Percentiles rank a stretch among this genome's conserved stretches.
Evolutionary conservation across 1,140 invertebrate species (phyloP).

Genomic region (Liolophura sinensis): DNA sequence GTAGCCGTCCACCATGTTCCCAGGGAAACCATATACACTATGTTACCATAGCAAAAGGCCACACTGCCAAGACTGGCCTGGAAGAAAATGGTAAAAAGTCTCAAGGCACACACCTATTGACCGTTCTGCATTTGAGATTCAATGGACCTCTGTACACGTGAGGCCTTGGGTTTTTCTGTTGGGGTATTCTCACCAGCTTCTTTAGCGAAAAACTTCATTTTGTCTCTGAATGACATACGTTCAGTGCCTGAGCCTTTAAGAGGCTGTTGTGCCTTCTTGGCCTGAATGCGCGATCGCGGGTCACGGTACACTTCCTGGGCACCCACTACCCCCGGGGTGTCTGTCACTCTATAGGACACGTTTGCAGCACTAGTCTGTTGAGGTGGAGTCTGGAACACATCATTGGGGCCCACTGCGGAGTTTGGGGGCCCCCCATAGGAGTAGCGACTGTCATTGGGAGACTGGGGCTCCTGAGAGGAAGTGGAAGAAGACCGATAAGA

Average conservation of each 20-base stretch:
- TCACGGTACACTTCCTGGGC: conserved; percentile 61
- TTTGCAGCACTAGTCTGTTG: conserved; percentile 20
- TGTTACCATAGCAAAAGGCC: no score
- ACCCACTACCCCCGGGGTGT: conserved; percentile 54
- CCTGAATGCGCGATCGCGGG: conserved; percentile 56
- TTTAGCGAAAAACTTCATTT: conserved; percentile 61
- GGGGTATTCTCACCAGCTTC: conserved; percentile 57
- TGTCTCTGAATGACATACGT: conserved; percentile 58
- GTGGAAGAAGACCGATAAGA: neutral
- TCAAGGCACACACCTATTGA: conserved; percentile 19
- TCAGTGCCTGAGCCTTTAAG: conserved; percentile 30
- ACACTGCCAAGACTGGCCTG: no score
- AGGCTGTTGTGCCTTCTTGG: conserved; percentile 35
- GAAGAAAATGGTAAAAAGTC: no score
- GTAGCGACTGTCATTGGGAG: no score
- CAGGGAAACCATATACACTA: no score
- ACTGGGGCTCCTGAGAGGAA: no score
- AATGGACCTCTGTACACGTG: conserved; percentile 45
- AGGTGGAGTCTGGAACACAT: conserved; percentile 14
- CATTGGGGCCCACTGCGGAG: conserved; percentile 8
- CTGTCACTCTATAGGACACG: conserved; percentile 30
- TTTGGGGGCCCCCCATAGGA: neutral
- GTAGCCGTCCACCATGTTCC: no score
- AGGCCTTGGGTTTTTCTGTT: conserved; percentile 53
- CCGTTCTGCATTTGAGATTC: conserved; percentile 53